Percentiles rank a stretch among this genome's conserved stretches.
These are phyloP conservation scores for Atta texana DNA, from an alignment of 1,140 invertebrate species.

Conservation along the genomic window DNA sequence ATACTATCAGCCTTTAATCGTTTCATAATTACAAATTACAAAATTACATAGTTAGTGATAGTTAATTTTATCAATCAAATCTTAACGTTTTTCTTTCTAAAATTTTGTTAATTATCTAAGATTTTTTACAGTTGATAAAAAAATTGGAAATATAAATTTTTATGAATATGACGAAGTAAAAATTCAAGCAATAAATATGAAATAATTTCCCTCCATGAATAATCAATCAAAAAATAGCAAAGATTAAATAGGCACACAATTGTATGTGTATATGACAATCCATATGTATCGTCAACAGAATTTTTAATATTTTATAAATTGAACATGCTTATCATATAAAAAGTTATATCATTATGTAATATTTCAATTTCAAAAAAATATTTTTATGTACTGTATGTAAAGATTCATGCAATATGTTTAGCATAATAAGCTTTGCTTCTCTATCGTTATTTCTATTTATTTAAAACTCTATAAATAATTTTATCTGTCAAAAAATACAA, in stretches of 20 bases:
- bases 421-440: not conserved
- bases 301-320: not conserved
- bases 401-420: not conserved
- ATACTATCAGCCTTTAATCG: not conserved
- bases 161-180: not conserved
- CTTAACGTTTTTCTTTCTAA: not conserved
- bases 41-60: not conserved
- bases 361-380: not conserved
- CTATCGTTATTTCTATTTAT: not conserved
- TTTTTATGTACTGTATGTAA: not conserved
- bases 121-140: not conserved
- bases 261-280: not conserved
- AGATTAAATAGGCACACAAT: not conserved
- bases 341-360: not conserved
- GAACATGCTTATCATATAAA: not conserved
- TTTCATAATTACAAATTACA: not conserved
- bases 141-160: not conserved
- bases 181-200: not conserved
- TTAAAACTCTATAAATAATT: not conserved
- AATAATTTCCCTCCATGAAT: slow-evolving; percentile 9
- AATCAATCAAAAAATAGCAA: slow-evolving; percentile 21
- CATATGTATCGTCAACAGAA: no score
- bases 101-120: not conserved
- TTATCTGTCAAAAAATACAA: not conserved
- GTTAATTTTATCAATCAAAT: not conserved